phyloP scores from a whole-genome alignment of 1,140 invertebrate species.

The Melipona quadrifasciata region DNA sequence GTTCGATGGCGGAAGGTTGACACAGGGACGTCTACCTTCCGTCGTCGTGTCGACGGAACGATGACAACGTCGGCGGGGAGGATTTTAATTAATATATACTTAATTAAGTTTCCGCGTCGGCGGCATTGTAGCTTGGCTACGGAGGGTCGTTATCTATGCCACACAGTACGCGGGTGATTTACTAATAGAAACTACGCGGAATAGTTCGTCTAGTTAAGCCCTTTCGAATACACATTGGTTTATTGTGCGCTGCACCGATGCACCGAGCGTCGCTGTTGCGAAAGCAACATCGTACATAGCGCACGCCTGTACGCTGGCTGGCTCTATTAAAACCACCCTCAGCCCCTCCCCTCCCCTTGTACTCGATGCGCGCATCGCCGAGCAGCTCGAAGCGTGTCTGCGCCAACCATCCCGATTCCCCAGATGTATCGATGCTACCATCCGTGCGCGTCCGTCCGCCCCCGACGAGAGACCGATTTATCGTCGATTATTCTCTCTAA shows the following conservation, averaged over 20 bases:
- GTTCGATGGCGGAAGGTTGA: slow-evolving; percentile 1
- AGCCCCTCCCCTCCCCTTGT: neutral
- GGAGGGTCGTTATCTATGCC: slow-evolving; percentile 69
- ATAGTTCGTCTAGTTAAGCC: slow-evolving; percentile 72
- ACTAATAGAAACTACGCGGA: slow-evolving; percentile 75
- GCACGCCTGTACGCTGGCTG: slow-evolving; percentile 7
- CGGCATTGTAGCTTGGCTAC: slow-evolving; percentile 69
- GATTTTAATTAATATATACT: slow-evolving; percentile 78
- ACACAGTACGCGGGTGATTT: slow-evolving; percentile 72
- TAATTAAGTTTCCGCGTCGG: slow-evolving; percentile 73
- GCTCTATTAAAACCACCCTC: slow-evolving; percentile 56
- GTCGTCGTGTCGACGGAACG: neutral
- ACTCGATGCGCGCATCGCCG: slow-evolving; percentile 44
- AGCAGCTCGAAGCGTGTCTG: slow-evolving; percentile 43
- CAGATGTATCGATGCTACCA: slow-evolving; percentile 53
- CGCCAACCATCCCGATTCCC: slow-evolving; percentile 14
- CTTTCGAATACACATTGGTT: slow-evolving; percentile 66
- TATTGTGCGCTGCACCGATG: slow-evolving; percentile 63
- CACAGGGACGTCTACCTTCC: neutral
- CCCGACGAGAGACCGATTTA: slow-evolving; percentile 53
- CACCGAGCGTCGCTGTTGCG: slow-evolving; percentile 26
- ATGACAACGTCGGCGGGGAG: slow-evolving; percentile 20
- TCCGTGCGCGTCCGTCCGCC: slow-evolving; percentile 24
- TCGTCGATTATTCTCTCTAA: slow-evolving; percentile 27
- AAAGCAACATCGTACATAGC: slow-evolving; percentile 49